Evolutionary conservation across 2,797 vertebrate genomes (phyloP), one percentile per base, ranked within the genome.

Genomic region (Huso huso): DNA sequence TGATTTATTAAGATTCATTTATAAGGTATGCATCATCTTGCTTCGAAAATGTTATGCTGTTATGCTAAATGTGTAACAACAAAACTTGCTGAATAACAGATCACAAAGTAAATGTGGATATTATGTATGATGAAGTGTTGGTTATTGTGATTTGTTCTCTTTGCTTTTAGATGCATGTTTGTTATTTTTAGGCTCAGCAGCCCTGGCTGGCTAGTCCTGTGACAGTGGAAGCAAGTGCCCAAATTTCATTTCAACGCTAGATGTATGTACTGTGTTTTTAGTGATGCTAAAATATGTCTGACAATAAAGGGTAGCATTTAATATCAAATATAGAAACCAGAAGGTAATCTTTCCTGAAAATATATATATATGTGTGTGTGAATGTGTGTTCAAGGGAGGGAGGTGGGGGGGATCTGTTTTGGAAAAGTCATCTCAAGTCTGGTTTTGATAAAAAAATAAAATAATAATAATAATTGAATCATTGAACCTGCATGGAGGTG

Each of bases 321-420:
- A n/a, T 37, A 37, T 37, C 4, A 37, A 37, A 37, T 1, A 37
- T 37, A 37, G 23, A 37, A 37, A 37, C 23, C 23, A 18, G 1
- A 18, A 18, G 15, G 15, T 18, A 18, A 37, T 37, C 23, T 37
- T 37, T 37, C 2, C 23, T 37, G 23, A 37, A 37, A n/a, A n/a
- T n/a, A n/a, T n/a, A n/a, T n/a, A n/a, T n/a, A n/a, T n/a, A n/a
- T 1, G 79, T 80, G 71, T 75, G 74, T 78, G 70, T 76, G 78
- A 81, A 75, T 57, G 78, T 79, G 55, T 79, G 77, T 76, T 15
- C 8, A 13, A 50, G 23, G 12, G 50, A 18, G 49, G 15, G 15
- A 18, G 15, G n/a, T n/a, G n/a, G n/a, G n/a, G n/a, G 15, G 15
- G 15, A 1, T 18, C 15, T 18, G 15, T 18, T 18, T 18, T 18